These are phyloP conservation scores for Pelagia noctiluca DNA, from an alignment of 30 jellyfish, hydroid and myxozoan species.

Conservation along the genomic window DNA sequence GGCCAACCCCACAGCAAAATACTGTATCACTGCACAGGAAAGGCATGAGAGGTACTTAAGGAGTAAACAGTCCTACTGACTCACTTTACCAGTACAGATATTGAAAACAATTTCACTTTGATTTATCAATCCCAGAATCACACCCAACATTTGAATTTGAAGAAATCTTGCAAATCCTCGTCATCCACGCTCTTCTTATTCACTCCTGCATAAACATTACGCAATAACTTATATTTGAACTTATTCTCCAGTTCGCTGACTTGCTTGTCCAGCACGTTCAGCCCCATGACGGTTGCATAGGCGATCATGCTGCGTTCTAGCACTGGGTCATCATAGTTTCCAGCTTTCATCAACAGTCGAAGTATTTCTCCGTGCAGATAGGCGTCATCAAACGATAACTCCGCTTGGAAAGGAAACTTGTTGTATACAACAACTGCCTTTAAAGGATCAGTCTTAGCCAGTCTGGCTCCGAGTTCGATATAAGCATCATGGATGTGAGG, in stretches of 20 bases:
- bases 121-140: too few relatives aligned
- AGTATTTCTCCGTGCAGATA: slow-evolving; percentile 81
- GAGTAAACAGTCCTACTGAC: too few relatives aligned
- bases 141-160: slow-evolving; percentile 82
- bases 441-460: slow-evolving; percentile 58
- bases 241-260: slow-evolving; percentile 66
- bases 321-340: slow-evolving; percentile 54
- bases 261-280: slow-evolving; percentile 71
- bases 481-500: slow-evolving; percentile 81
- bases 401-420: slow-evolving; percentile 63
- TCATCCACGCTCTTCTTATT: slow-evolving; percentile 54
- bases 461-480: slow-evolving; percentile 76
- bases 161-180: slow-evolving; percentile 66
- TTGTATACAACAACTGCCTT: slow-evolving; percentile 74
- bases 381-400: slow-evolving; percentile 73
- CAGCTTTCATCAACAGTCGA: slow-evolving; percentile 60
- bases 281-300: slow-evolving; percentile 77
- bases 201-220: slow-evolving; percentile 71
- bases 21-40: too few relatives aligned
- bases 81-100: too few relatives aligned
- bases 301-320: slow-evolving; percentile 61
- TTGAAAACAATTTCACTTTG: too few relatives aligned
- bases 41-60: too few relatives aligned
- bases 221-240: slow-evolving; percentile 31
- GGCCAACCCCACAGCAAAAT: too few relatives aligned